Conservation (phyloP, 1,140 invertebrate genomes). For the Leptinotarsa texana region DNA sequence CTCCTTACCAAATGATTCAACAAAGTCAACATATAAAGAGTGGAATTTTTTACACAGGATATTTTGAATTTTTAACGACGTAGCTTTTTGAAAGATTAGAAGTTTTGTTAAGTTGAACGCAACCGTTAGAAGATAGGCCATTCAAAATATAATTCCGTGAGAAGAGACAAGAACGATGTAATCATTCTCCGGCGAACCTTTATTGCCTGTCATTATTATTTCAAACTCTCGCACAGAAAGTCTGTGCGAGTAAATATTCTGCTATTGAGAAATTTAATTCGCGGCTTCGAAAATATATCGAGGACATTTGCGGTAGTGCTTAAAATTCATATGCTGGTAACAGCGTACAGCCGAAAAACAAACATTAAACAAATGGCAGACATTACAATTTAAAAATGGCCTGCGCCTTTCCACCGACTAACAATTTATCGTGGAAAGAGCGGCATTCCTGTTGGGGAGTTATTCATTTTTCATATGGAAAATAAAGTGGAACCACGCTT, state of each 20-base stretch:
- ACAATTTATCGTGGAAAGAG: neutral
- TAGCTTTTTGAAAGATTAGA: too few species aligned
- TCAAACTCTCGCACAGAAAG: too few species aligned
- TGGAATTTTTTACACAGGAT: too few species aligned
- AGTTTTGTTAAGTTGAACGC: too few species aligned
- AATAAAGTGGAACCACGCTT: neutral
- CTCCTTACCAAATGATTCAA: too few species aligned
- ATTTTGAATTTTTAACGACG: too few species aligned
- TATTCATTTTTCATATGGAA: neutral
- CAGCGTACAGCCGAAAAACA: constrained; percentile 1
- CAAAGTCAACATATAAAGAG: too few species aligned
- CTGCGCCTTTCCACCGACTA: neutral
- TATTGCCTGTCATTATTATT: too few species aligned
- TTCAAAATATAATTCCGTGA: too few species aligned
- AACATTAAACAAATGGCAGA: constrained; percentile 2
- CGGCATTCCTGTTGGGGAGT: neutral
- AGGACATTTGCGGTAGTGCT: neutral
- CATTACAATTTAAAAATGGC: constrained; percentile 4
- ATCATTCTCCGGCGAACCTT: too few species aligned
- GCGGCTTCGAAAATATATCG: neutral
- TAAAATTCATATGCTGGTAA: constrained; percentile 3
- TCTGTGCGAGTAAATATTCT: neutral
- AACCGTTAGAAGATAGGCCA: too few species aligned
- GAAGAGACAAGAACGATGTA: too few species aligned
- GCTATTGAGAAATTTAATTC: neutral